phyloP scores from a whole-genome alignment of 1,140 invertebrate species.

The Leptonema lineaticorne region DNA sequence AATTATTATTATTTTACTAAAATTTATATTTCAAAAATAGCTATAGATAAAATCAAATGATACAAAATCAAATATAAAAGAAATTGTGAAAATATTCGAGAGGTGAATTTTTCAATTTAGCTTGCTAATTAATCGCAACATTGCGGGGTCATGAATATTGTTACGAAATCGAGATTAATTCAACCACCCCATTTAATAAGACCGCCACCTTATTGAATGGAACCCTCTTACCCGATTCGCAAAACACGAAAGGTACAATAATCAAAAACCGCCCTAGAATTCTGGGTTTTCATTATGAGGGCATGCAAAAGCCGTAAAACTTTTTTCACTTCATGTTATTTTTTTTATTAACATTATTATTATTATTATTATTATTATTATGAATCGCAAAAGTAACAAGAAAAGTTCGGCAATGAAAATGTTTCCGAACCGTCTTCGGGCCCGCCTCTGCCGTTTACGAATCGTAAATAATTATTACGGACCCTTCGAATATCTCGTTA shows the following conservation, averaged over 20 bases:
- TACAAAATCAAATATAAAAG: no score
- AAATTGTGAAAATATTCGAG: no score
- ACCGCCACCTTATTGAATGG: constrained; percentile 12
- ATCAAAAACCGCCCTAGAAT: background rate
- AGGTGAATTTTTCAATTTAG: background rate
- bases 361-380: no score
- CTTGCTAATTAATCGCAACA: constrained; percentile 9
- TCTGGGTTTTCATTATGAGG: background rate
- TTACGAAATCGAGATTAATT: constrained; percentile 2
- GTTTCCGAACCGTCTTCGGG: constrained; percentile 36
- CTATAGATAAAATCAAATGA: no score
- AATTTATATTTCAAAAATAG: no score
- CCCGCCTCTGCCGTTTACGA: constrained; percentile 13
- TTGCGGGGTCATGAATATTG: background rate
- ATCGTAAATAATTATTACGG: constrained; percentile 32
- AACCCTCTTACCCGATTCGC: constrained; percentile 8
- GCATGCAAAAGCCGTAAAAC: constrained; percentile 17
- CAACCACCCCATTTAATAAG: background rate
- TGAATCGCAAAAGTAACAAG: constrained; percentile 38
- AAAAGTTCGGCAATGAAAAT: constrained; percentile 41
- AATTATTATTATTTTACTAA: no score
- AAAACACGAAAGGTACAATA: background rate
- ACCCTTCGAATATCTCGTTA: background rate
- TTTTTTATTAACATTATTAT: no score
- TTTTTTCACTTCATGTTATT: no score